A percentile compares a stretch with the other conserved stretches of the same genome.
Evolutionary conservation across 2,888 invertebrate genomes (phyloP).

Genomic region (Scaptomyza tumidula): DNA sequence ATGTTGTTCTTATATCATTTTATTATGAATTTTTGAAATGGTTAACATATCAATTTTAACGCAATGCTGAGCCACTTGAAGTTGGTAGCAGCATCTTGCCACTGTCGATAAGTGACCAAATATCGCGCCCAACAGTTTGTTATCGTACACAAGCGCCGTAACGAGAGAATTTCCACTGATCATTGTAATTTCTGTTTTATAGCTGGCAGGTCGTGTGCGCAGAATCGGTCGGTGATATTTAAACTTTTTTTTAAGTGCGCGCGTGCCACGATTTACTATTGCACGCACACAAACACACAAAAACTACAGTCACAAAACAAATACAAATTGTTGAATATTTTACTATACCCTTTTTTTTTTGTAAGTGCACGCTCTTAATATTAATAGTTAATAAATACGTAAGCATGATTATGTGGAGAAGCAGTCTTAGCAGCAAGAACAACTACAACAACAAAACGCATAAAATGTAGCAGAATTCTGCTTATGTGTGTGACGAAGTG

Average conservation of each 20-base stretch:
- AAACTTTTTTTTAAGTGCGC: conserved; percentile 53
- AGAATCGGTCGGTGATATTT: conserved; percentile 54
- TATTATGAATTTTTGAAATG: not conserved
- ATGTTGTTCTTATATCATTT: not conserved
- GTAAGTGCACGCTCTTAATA: conserved; percentile 45
- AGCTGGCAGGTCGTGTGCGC: conserved; percentile 55
- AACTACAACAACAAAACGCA: conserved; percentile 32
- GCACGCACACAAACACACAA: conserved; percentile 32
- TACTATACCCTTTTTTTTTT: conserved; percentile 36
- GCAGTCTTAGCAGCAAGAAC: conserved; percentile 20
- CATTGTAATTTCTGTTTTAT: conserved; percentile 55
- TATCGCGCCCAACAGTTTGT: not conserved
- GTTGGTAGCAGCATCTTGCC: not conserved
- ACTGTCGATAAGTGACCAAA: conserved; percentile 11
- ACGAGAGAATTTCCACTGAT: conserved; percentile 9
- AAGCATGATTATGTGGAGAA: conserved; percentile 20
- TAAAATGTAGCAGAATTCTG: conserved; percentile 70
- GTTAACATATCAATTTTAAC: conserved; percentile 12
- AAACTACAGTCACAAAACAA: conserved; percentile 44
- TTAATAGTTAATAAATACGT: conserved; percentile 5
- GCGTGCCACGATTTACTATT: conserved; percentile 58
- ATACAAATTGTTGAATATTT: conserved; percentile 37
- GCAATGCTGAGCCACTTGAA: conserved; percentile 13
- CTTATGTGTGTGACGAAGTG: conserved; percentile 71
- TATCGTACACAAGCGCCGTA: conserved; percentile 19